Conservation (phyloP, 2,113 vertebrate species). For the Rutilus rutilus region DNA sequence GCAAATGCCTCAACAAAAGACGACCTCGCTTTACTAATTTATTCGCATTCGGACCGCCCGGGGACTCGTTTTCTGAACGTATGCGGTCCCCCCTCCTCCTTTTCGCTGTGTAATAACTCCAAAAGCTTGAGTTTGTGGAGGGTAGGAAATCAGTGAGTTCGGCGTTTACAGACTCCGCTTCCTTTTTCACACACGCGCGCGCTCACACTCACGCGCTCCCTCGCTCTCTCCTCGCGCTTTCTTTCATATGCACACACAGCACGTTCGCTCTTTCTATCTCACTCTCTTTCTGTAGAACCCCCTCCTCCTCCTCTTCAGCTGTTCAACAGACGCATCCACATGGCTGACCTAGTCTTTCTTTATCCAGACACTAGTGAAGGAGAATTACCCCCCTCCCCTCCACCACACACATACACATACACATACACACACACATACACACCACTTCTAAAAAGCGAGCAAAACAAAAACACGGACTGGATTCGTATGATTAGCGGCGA, state of each 20-base stretch:
- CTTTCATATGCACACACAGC: conserved; percentile 66
- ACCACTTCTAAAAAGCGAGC: conserved; percentile 63
- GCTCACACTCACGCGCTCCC: conserved; percentile 3
- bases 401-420: conserved; percentile 53
- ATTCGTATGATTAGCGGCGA: conserved; percentile 70
- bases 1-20: conserved; percentile 90
- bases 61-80: conserved; percentile 52
- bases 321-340: conserved; percentile 88
- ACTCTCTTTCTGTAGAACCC: conserved; percentile 62
- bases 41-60: conserved; percentile 63
- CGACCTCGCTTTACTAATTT: conserved; percentile 75
- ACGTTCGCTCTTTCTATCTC: conserved; percentile 62
- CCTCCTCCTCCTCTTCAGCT: conserved; percentile 70
- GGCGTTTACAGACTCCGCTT: conserved; percentile 78
- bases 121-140: conserved; percentile 66
- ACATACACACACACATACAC: conserved; percentile 51
- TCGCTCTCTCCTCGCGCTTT: conserved; percentile 36
- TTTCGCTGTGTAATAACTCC: conserved; percentile 62
- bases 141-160: conserved; percentile 75
- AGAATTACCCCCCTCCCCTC: conserved; percentile 69
- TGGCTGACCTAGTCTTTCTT: conserved; percentile 87
- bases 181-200: conserved; percentile 67
- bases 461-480: conserved; percentile 78
- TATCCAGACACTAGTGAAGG: conserved; percentile 80
- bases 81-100: conserved; percentile 56